Evolutionary conservation across 2,888 invertebrate species (phyloP).

Genomic region (Drosophila kokeensis): DNA sequence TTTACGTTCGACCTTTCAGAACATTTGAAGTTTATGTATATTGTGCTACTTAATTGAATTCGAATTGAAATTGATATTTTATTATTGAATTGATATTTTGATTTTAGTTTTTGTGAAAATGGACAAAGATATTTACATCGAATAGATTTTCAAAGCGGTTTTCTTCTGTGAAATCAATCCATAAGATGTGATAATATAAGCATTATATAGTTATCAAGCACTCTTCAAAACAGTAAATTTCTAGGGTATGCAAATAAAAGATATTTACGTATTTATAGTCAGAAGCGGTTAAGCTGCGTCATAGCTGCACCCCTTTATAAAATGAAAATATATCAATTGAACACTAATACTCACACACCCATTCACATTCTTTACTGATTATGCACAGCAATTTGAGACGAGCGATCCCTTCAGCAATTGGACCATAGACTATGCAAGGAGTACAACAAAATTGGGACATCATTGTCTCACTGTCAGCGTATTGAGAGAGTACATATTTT

Average conservation of each 20-base stretch:
- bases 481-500: conserved; percentile 60
- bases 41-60: background rate
- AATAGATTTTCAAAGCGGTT: background rate
- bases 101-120: background rate
- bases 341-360: conserved; percentile 1
- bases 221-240: background rate
- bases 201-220: background rate
- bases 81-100: background rate
- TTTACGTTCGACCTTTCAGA: background rate
- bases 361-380: conserved; percentile 1
- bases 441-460: conserved; percentile 86
- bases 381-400: conserved; percentile 82
- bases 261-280: conserved; percentile 16
- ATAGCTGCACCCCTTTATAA: conserved; percentile 13
- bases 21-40: background rate
- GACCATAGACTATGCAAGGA: conserved; percentile 87
- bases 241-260: conserved; percentile 6
- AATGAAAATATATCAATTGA: background rate
- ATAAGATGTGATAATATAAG: background rate
- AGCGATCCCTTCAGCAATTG: conserved; percentile 87
- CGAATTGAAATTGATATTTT: background rate
- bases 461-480: conserved; percentile 88
- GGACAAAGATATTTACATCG: background rate
- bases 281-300: conserved; percentile 40
- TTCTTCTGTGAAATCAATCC: background rate